These are phyloP conservation scores for Alectura lathami DNA, from an alignment of 2,113 vertebrate genomes.

Conservation along the genomic window DNA sequence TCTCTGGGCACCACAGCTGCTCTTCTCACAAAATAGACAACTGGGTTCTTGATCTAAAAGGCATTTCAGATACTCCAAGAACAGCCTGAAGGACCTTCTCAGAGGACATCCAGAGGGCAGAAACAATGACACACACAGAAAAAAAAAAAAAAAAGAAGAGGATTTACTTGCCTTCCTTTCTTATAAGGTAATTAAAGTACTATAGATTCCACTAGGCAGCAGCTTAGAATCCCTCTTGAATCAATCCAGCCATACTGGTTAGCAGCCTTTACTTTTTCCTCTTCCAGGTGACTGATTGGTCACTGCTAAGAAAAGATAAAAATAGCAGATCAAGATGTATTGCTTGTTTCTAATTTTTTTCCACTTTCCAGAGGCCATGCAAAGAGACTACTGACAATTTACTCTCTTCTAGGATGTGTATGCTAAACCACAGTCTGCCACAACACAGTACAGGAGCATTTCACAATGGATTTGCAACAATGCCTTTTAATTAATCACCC, in stretches of 20 bases:
- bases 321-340: neutral
- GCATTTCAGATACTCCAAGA: neutral
- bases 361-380: neutral
- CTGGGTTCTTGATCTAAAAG: neutral
- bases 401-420: neutral
- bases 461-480: neutral
- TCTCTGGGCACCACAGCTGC: neutral
- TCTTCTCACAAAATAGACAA: neutral
- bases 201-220: neutral
- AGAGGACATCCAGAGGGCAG: neutral
- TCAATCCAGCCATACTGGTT: neutral
- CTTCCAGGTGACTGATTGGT: neutral
- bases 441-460: fast-evolving
- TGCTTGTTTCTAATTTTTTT: neutral
- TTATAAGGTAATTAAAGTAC: neutral
- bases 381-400: neutral
- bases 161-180: neutral
- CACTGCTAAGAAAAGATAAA: neutral
- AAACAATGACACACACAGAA: neutral
- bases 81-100: neutral
- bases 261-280: neutral
- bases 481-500: constrained; percentile 15
- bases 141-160: neutral
- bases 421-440: neutral
- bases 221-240: neutral